Percentiles rank a stretch among this genome's conserved stretches.
Conservation (phyloP, 2,888 invertebrate species). For the Buathra laborator region DNA sequence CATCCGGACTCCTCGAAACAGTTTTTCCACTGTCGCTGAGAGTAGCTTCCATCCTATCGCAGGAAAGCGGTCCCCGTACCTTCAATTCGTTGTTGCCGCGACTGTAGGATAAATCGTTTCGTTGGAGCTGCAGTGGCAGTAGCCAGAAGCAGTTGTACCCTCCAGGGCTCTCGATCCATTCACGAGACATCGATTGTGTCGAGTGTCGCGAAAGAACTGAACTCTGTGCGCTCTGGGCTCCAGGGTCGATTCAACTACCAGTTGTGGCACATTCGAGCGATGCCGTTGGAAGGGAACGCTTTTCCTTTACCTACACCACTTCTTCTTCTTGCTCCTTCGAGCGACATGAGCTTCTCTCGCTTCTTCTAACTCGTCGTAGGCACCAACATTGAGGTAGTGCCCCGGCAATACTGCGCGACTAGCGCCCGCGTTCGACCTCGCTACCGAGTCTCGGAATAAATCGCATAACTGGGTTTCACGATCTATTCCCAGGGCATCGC, state of each 20-base stretch:
- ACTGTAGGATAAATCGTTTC: conserved; percentile 37
- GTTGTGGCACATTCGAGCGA: background rate
- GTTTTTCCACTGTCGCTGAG: background rate
- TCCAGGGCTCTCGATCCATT: conserved; percentile 33
- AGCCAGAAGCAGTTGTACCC: background rate
- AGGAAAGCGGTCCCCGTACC: background rate
- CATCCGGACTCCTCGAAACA: background rate
- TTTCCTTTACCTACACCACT: conserved; percentile 17
- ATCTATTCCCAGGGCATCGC: conserved; percentile 81
- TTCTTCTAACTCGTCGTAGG: conserved; percentile 1
- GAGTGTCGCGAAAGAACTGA: conserved; percentile 56
- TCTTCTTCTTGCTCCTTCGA: conserved; percentile 1
- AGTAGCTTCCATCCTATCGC: background rate
- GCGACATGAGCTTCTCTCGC: conserved; percentile 45
- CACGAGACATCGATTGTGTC: conserved; percentile 53
- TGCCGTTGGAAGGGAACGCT: background rate
- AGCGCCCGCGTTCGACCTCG: conserved; percentile 63
- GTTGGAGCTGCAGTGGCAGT: conserved; percentile 3
- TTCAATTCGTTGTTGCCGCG: background rate
- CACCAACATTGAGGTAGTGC: background rate
- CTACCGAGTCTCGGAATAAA: conserved; percentile 75
- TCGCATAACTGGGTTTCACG: conserved; percentile 79
- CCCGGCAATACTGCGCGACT: background rate
- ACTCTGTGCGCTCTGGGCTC: conserved; percentile 29
- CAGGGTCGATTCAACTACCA: conserved; percentile 25